Evolutionary conservation across 2,113 vertebrate species (phyloP), one percentile per base, ranked within the genome.

Genomic region (Tachysurus fulvidraco): DNA sequence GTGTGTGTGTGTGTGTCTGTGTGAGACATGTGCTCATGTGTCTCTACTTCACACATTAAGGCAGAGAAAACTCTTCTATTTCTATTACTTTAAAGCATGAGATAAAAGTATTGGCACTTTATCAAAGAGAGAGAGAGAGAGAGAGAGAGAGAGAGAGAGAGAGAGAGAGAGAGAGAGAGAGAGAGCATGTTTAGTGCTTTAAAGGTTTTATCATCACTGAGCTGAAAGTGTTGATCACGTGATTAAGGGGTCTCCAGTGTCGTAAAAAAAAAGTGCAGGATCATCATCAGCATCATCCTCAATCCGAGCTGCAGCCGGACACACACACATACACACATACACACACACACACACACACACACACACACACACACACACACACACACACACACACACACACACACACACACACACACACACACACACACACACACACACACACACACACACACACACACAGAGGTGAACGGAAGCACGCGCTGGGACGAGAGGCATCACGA

Each of bases 271-370:
- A 64, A 21, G 59, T 82, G 81, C 81, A 82, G 19, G 41, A 50
- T 89, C 77, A 89, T 71, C n/a, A 69, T 30, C 50, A 54, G 12
- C 73, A 76, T 16, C 46, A 76, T 4, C 76, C 28, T 21, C 76
- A 57, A n/a, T 21, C 54, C 77, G 54, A 50, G 73, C 44, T 76
- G 73, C 41, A 25, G 46, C 71, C 69, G 10, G 19, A 30, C 1
- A 46, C 2, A 54, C 55, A 36, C 36, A 36, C 36, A 36, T 2
- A 36, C 36, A 36, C 36, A 36, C 36, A 36, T 2, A 36, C 1
- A 46, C 2, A 54, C 55, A 57, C 55, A 57, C 55, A 57, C 55
- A 16, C 19, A 21, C 14, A 71, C 17, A 74, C 8, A 11, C 21
- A 76, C 3, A 76, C 36, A 73, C 2, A 73, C 17, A 41, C 2